A percentile compares a stretch with the other conserved stretches of the same genome.
Conservation (phyloP, 2,797 vertebrate species). For the Sebastolobus altivelis region DNA sequence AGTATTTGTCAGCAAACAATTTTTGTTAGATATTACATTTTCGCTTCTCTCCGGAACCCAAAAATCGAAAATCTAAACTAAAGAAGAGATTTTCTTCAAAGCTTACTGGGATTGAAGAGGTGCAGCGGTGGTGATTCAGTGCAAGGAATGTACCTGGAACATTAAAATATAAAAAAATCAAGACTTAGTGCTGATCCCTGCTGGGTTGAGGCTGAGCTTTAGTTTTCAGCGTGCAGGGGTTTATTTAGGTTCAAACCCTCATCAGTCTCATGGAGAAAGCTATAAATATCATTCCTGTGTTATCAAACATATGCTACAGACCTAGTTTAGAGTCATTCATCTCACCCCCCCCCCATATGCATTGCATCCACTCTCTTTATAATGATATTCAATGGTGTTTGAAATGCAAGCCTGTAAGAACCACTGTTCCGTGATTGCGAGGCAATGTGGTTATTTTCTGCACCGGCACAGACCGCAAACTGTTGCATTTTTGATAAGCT, state of each 20-base stretch:
- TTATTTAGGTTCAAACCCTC: conserved; percentile 30
- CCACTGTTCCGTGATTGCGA: conserved; percentile 58
- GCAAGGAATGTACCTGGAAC: conserved; percentile 48
- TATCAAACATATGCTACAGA: conserved; percentile 39
- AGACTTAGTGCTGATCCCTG: conserved; percentile 50
- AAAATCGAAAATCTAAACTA: conserved; percentile 36
- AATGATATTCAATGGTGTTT: conserved; percentile 53
- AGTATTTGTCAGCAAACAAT: conserved; percentile 69
- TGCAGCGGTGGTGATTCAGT: conserved; percentile 44
- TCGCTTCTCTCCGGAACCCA: conserved; percentile 50
- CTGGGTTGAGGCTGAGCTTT: conserved; percentile 27
- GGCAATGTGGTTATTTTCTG: conserved; percentile 57
- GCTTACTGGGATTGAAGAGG: conserved; percentile 53
- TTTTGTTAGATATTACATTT: conserved; percentile 67
- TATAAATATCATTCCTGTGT: conserved; percentile 34
- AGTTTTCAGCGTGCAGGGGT: conserved; percentile 16
- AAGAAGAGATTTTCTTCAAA: conserved; percentile 62
- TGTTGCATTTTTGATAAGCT: conserved; percentile 79
- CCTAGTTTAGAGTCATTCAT: conserved; percentile 6
- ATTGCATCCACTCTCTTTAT: conserved; percentile 26
- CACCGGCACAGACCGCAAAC: conserved; percentile 50
- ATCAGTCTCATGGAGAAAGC: conserved; percentile 23
- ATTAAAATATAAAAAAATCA: conserved; percentile 54
- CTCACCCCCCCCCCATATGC: background rate
- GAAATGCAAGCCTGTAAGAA: conserved; percentile 49